Conservation (phyloP, 2,888 invertebrate genomes). For the Eupithecia exiguata region DNA sequence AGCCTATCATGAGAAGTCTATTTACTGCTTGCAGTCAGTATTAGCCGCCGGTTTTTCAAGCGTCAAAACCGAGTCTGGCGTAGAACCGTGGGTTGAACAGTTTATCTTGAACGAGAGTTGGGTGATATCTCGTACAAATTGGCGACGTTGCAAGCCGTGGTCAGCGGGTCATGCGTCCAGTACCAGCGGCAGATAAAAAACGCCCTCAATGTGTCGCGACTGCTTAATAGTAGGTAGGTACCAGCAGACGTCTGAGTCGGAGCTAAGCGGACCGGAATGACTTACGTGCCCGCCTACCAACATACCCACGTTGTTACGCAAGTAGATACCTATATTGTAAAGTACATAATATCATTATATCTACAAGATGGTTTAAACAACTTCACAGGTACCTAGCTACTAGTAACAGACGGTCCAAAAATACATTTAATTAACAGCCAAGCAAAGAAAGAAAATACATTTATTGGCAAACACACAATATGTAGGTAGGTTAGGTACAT, state of each 20-base stretch:
- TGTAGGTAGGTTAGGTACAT: too few relatives aligned
- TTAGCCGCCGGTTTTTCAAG: background rate
- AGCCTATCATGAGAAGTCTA: constrained; percentile 52
- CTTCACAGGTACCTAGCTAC: background rate
- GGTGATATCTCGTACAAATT: constrained; percentile 65
- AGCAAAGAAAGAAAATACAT: too few relatives aligned
- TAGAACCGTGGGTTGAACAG: constrained; percentile 35
- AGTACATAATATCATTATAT: background rate
- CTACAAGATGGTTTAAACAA: background rate
- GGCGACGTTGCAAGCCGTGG: constrained; percentile 65
- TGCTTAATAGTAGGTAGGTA: constrained; percentile 24
- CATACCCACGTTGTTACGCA: background rate
- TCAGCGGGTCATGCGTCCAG: constrained; percentile 60
- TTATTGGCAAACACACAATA: too few relatives aligned
- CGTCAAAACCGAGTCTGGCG: constrained; percentile 39
- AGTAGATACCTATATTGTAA: background rate
- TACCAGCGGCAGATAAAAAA: constrained; percentile 56
- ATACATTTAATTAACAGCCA: too few relatives aligned
- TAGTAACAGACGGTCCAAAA: too few relatives aligned
- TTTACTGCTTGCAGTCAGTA: background rate
- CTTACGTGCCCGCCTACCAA: background rate
- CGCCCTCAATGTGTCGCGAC: constrained; percentile 45
- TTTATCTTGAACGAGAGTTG: constrained; percentile 44
- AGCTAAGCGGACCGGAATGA: constrained; percentile 6
- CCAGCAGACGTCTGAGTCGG: constrained; percentile 6